phyloP scores from a whole-genome alignment of 1,140 invertebrate species.

The Coboldia fuscipes region DNA sequence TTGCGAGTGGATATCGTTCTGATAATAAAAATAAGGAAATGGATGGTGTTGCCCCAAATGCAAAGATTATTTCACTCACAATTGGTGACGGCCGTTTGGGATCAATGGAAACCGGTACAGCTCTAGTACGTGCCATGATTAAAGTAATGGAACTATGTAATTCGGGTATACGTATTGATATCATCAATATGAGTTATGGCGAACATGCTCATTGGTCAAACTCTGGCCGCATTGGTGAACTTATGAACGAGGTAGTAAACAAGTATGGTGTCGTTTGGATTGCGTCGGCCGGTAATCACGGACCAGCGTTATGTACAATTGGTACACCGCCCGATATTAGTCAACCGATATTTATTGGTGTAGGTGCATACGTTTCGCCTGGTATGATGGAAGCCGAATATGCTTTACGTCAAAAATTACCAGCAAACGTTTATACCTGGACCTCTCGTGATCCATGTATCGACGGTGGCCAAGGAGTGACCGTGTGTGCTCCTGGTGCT shows the following conservation, averaged over 20 bases:
- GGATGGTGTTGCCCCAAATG: conserved; percentile 91
- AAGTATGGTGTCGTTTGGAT: conserved; percentile 86
- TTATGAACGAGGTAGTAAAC: conserved; percentile 78
- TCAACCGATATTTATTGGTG: conserved; percentile 63
- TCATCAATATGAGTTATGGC: conserved; percentile 97
- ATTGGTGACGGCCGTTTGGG: conserved; percentile 74
- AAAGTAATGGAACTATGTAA: conserved; percentile 51
- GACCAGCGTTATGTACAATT: conserved; percentile 58
- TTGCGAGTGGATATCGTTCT: conserved; percentile 75
- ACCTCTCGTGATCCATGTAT: conserved; percentile 73
- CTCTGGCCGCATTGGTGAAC: conserved; percentile 62
- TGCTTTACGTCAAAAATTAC: conserved; percentile 62
- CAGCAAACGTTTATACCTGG: conserved; percentile 84
- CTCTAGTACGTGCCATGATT: conserved; percentile 75
- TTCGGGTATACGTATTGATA: conserved; percentile 41
- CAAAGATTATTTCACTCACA: conserved; percentile 81
- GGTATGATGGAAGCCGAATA: conserved; percentile 96
- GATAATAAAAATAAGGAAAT: conserved; percentile 52
- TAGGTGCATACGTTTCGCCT: conserved; percentile 90
- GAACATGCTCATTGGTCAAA: conserved; percentile 82
- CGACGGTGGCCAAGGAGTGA: conserved; percentile 75
- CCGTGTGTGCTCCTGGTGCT: conserved; percentile 84
- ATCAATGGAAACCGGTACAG: conserved; percentile 92
- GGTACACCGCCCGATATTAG: conserved; percentile 80
- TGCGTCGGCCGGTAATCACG: conserved; percentile 83